A percentile compares a stretch with the other conserved stretches of the same genome.
Conservation (phyloP, 2,888 invertebrate genomes). For the Andrena bucephala region DNA sequence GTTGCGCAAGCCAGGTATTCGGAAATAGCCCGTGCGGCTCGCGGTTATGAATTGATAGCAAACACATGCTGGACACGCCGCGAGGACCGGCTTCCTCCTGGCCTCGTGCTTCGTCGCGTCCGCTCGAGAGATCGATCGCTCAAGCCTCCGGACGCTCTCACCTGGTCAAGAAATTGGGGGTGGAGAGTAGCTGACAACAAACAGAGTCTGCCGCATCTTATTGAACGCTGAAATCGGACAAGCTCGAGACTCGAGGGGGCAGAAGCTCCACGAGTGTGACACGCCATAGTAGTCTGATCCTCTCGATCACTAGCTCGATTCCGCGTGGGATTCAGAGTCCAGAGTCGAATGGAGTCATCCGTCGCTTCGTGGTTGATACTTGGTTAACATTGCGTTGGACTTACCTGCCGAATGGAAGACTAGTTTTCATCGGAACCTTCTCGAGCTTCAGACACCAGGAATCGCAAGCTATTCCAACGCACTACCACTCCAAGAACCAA, state of each 20-base stretch:
- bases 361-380: neutral
- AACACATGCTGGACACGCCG: slow-evolving; percentile 80
- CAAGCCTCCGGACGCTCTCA: neutral
- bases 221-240: neutral
- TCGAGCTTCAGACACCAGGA: too few relatives aligned
- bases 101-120: slow-evolving; percentile 23
- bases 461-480: too few relatives aligned
- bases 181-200: too few relatives aligned
- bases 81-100: slow-evolving; percentile 35
- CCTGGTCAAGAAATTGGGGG: neutral
- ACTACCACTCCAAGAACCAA: too few relatives aligned
- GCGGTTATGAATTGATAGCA: slow-evolving; percentile 82
- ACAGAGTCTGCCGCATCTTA: too few relatives aligned
- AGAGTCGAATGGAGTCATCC: neutral
- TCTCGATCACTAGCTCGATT: too few relatives aligned
- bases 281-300: too few relatives aligned
- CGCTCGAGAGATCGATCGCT: neutral
- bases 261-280: too few relatives aligned
- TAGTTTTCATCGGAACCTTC: too few relatives aligned
- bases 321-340: slow-evolving; percentile 1
- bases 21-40: slow-evolving; percentile 77
- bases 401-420: too few relatives aligned
- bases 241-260: neutral
- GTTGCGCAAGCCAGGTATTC: slow-evolving; percentile 80
- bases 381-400: too few relatives aligned